A percentile compares a stretch with the other conserved stretches of the same genome.
These are phyloP conservation scores for Megalonaias nervosa DNA, from an alignment of 1,140 invertebrate genomes.

Conservation along the genomic window DNA sequence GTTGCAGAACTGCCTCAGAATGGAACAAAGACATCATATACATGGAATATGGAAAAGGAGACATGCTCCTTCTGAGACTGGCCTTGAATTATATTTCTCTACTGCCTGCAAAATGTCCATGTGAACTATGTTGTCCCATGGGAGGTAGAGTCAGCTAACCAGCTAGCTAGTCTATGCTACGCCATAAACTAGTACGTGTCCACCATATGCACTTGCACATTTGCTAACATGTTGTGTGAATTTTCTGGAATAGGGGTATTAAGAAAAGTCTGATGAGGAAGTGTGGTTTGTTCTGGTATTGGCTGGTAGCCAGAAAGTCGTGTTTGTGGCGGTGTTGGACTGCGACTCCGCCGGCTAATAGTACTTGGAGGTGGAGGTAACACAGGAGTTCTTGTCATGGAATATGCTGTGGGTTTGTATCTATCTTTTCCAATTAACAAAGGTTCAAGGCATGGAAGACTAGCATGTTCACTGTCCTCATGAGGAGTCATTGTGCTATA, in stretches of 20 bases:
- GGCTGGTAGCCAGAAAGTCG: constrained; percentile 55
- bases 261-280: constrained; percentile 67
- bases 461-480: constrained; percentile 78
- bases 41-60: not conserved
- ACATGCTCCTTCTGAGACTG: not conserved
- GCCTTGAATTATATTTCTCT: not conserved
- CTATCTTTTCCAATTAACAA: constrained; percentile 72
- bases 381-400: constrained; percentile 57
- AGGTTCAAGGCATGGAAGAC: constrained; percentile 76
- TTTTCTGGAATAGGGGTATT: constrained; percentile 42
- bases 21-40: not conserved
- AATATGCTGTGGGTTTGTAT: constrained; percentile 62
- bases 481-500: constrained; percentile 96
- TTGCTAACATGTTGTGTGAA: constrained; percentile 82
- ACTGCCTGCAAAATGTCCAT: not conserved
- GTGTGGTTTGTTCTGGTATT: constrained; percentile 64
- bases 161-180: not conserved
- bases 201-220: constrained; percentile 87
- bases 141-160: not conserved
- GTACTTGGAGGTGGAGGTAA: constrained; percentile 60
- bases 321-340: constrained; percentile 65
- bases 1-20: not conserved
- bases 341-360: constrained; percentile 53
- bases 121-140: not conserved
- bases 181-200: constrained; percentile 67